A percentile compares a stretch with the other conserved stretches of the same genome.
phyloP scores from a whole-genome alignment of 2,113 vertebrate genomes.

The Leptobrachium leishanense region DNA sequence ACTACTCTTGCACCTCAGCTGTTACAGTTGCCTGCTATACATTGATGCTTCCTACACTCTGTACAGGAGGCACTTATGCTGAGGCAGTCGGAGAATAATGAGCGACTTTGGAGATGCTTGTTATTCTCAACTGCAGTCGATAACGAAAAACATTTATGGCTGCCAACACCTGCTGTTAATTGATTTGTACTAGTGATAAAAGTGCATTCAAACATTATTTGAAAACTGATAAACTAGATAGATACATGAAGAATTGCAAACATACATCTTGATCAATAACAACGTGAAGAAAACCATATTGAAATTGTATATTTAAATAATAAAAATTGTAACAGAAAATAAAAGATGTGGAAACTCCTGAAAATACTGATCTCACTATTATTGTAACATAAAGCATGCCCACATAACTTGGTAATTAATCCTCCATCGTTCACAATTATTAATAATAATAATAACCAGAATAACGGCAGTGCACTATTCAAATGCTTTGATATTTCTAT shows the following conservation, averaged over 20 bases:
- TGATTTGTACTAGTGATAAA: too few relatives aligned
- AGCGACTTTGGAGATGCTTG: too few relatives aligned
- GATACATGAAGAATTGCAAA: not conserved
- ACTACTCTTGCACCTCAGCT: too few relatives aligned
- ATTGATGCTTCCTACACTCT: too few relatives aligned
- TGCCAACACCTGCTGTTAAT: too few relatives aligned
- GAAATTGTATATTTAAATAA: constrained; percentile 65
- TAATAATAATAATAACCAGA: constrained; percentile 50
- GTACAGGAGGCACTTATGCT: too few relatives aligned
- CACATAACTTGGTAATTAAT: constrained; percentile 72
- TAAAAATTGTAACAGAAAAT: constrained; percentile 76
- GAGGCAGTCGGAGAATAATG: too few relatives aligned
- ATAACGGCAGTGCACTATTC: constrained; percentile 73
- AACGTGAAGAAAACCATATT: constrained; percentile 52
- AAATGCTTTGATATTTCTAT: constrained; percentile 72
- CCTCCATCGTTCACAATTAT: constrained; percentile 76
- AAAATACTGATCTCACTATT: constrained; percentile 79
- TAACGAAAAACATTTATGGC: too few relatives aligned
- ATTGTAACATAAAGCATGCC: constrained; percentile 85
- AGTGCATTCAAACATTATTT: too few relatives aligned
- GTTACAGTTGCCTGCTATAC: too few relatives aligned
- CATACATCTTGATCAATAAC: constrained; percentile 61
- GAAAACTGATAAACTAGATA: not conserved
- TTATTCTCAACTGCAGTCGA: too few relatives aligned
- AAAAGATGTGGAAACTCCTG: constrained; percentile 82